Percentiles rank a stretch among this genome's conserved stretches.
Evolutionary conservation across 2,113 vertebrate genomes (phyloP).

Genomic region (Callaeas wilsoni): DNA sequence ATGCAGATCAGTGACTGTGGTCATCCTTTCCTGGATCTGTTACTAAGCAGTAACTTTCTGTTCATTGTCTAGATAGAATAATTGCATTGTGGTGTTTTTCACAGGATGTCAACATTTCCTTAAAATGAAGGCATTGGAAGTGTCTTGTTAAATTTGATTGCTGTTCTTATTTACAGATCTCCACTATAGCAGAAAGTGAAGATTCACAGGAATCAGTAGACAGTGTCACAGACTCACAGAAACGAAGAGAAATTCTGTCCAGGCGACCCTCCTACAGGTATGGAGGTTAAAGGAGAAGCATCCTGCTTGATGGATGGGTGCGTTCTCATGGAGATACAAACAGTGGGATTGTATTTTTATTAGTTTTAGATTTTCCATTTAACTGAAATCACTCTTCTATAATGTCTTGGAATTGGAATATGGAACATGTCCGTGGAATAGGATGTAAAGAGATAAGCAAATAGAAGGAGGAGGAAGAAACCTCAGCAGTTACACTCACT

Average conservation of each 20-base stretch:
- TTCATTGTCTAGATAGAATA: not conserved
- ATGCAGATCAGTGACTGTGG: not conserved
- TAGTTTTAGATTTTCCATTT: not conserved
- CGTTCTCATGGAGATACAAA: not conserved
- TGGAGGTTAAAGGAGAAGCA: not conserved
- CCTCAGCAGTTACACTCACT: not conserved
- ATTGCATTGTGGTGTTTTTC: not conserved
- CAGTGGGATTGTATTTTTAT: not conserved
- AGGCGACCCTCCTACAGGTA: conserved; percentile 97
- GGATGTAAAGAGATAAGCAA: not conserved
- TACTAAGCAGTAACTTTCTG: not conserved
- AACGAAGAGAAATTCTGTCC: conserved; percentile 97
- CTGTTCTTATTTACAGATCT: conserved; percentile 83
- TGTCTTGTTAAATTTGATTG: conserved; percentile 25
- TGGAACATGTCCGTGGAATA: not conserved
- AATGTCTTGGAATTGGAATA: not conserved
- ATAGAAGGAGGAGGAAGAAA: not conserved
- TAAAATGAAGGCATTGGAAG: not conserved
- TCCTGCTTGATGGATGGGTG: not conserved
- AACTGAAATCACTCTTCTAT: not conserved
- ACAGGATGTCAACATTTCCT: not conserved
- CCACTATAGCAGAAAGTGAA: conserved; percentile 95
- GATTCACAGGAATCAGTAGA: conserved; percentile 99
- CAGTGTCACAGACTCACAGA: conserved; percentile 95
- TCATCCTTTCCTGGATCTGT: not conserved